These are phyloP conservation scores for Drosophila kohkoa DNA, from an alignment of 1,140 invertebrate genomes.

Conservation along the genomic window DNA sequence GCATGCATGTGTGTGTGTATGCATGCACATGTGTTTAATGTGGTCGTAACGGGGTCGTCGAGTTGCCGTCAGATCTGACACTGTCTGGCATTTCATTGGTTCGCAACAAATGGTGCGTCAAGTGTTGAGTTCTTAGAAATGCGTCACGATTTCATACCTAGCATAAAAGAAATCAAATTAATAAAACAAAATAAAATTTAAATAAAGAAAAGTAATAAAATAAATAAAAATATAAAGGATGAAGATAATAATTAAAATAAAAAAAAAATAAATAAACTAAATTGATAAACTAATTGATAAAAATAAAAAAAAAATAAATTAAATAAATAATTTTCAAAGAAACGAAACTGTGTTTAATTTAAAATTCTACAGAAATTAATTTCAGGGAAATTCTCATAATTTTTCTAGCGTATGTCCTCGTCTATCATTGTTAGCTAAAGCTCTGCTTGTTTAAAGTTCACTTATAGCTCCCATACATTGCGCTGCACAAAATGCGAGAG, in stretches of 20 bases:
- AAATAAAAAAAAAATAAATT: no score
- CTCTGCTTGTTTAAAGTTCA: constrained; percentile 19
- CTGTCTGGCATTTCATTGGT: constrained; percentile 69
- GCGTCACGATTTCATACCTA: constrained; percentile 3
- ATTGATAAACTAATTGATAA: no score
- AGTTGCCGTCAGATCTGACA: constrained; percentile 59
- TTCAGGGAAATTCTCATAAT: no score
- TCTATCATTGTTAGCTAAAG: not conserved
- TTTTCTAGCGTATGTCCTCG: not conserved
- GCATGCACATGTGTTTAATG: constrained; percentile 1
- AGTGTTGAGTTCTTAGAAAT: not conserved
- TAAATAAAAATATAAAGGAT: no score
- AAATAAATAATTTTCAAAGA: no score
- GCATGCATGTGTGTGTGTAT: not conserved
- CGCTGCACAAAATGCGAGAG: constrained; percentile 36
- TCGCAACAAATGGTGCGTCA: constrained; percentile 69
- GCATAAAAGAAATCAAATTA: not conserved
- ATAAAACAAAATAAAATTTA: no score
- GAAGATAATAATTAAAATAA: no score
- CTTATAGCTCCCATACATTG: constrained; percentile 29
- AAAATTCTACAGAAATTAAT: no score
- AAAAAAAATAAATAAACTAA: no score
- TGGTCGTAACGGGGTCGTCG: constrained; percentile 18
- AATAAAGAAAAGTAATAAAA: no score
- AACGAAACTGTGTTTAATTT: no score